Conservation (phyloP, 53 echinoderm and acorn worm genomes). For the Mesocentrotus franciscanus region DNA sequence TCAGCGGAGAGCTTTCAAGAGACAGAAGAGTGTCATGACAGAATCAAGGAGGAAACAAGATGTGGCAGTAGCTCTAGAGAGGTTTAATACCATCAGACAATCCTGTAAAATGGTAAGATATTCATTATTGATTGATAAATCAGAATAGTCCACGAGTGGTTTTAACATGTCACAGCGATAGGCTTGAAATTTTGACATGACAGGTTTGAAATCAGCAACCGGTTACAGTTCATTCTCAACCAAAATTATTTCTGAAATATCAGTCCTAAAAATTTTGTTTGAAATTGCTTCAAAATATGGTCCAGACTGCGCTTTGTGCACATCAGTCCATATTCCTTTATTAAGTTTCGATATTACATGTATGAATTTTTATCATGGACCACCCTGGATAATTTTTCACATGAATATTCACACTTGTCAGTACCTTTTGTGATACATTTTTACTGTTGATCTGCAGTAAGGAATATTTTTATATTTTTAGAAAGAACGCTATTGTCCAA, state of each 20-base stretch:
- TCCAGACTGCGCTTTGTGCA: no score
- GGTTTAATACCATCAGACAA: conserved; percentile 77
- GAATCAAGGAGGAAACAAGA: conserved; percentile 86
- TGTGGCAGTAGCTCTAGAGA: conserved; percentile 76
- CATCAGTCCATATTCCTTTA: no score
- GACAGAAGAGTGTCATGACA: conserved; percentile 87
- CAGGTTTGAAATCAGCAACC: no score
- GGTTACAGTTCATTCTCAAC: no score
- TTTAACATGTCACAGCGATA: no score
- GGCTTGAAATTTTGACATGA: no score
- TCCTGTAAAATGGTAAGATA: conserved; percentile 86
- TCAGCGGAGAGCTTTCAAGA: conserved; percentile 52
- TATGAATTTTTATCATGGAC: no score
- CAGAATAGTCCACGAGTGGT: background rate
- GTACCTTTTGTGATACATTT: background rate
- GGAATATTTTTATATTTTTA: background rate
- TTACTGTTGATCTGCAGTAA: background rate
- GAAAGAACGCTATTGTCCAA: background rate
- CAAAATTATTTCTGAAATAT: no score
- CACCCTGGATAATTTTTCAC: no score
- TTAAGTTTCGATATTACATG: no score
- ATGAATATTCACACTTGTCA: background rate
- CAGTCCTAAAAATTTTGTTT: no score
- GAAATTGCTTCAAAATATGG: no score
- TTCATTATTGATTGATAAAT: background rate